Evolutionary conservation across 1,140 invertebrate genomes (phyloP).

Genomic region (Drosophila repletoides): DNA sequence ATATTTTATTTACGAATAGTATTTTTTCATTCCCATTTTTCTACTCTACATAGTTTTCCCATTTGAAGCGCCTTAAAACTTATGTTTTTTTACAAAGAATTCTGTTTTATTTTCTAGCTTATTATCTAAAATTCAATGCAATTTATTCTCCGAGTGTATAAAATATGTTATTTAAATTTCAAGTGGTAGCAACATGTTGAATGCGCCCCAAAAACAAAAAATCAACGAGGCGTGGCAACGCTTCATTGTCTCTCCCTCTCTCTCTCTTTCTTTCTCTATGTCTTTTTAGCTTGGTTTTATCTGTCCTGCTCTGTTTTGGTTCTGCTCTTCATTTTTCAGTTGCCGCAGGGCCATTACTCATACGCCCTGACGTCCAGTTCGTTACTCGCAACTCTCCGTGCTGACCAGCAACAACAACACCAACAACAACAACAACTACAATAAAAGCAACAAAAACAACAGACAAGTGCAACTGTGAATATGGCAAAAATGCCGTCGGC

Average conservation of each 20-base stretch:
- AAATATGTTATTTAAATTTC: constrained; percentile 24
- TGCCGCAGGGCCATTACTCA: constrained; percentile 34
- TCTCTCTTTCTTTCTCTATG: background rate
- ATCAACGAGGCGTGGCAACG: constrained; percentile 24
- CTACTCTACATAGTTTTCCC: too few relatives aligned
- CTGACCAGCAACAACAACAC: constrained; percentile 18
- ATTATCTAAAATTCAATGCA: too few relatives aligned
- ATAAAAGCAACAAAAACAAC: background rate
- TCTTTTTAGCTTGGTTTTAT: background rate
- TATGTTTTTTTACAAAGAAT: too few relatives aligned
- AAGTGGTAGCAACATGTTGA: constrained; percentile 5
- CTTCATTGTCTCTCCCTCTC: background rate
- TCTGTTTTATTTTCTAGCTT: too few relatives aligned
- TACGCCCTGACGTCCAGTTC: constrained; percentile 51
- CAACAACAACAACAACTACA: constrained; percentile 7
- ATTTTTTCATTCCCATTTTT: too few relatives aligned
- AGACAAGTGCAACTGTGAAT: constrained; percentile 19
- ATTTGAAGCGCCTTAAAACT: too few relatives aligned
- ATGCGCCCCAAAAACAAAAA: background rate
- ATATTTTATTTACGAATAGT: too few relatives aligned
- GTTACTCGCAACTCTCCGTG: background rate
- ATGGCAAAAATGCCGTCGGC: constrained; percentile 40
- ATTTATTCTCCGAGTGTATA: too few relatives aligned
- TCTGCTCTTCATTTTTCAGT: background rate
- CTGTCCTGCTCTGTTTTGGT: background rate